These are phyloP conservation scores for Promerops cafer DNA, from an alignment of 2,113 vertebrate species.

Conservation along the genomic window DNA sequence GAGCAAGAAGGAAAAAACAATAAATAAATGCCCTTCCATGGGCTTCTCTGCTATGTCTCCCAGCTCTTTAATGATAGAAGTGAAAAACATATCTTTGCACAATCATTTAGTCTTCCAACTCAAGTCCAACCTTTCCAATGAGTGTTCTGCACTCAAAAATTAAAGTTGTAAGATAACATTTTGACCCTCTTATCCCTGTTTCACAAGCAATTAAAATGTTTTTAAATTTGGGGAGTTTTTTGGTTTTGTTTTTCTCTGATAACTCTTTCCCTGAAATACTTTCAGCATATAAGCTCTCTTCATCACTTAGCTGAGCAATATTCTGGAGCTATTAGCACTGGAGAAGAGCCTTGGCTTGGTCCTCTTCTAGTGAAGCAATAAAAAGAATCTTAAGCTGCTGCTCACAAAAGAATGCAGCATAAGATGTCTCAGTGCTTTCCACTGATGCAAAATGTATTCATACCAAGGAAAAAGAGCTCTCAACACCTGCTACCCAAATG, in stretches of 20 bases:
- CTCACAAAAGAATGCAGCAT: not conserved
- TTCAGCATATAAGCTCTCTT: not conserved
- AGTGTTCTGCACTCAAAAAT: not conserved
- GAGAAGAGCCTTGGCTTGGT: not conserved
- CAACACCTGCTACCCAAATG: constrained; percentile 31
- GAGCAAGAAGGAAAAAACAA: not conserved
- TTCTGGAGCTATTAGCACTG: not conserved
- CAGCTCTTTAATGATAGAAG: not conserved
- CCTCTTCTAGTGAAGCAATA: not conserved
- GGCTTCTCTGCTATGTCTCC: not conserved
- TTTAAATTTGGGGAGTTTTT: not conserved
- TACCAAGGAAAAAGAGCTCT: not conserved
- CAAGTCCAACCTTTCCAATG: not conserved
- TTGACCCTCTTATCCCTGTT: not conserved
- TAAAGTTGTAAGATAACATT: not conserved
- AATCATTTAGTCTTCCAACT: not conserved
- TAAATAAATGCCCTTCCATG: not conserved
- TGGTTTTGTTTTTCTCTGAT: not conserved
- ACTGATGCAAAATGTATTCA: not conserved
- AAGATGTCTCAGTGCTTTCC: not conserved
- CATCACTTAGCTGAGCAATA: not conserved
- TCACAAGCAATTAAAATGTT: not conserved
- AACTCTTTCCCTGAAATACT: not conserved
- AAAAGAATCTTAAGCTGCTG: not conserved
- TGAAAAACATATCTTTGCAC: not conserved